Percentiles rank a stretch among this genome's conserved stretches.
These are phyloP conservation scores for Gorsachius goisagi DNA, from an alignment of 2,113 vertebrate species.

Conservation along the genomic window DNA sequence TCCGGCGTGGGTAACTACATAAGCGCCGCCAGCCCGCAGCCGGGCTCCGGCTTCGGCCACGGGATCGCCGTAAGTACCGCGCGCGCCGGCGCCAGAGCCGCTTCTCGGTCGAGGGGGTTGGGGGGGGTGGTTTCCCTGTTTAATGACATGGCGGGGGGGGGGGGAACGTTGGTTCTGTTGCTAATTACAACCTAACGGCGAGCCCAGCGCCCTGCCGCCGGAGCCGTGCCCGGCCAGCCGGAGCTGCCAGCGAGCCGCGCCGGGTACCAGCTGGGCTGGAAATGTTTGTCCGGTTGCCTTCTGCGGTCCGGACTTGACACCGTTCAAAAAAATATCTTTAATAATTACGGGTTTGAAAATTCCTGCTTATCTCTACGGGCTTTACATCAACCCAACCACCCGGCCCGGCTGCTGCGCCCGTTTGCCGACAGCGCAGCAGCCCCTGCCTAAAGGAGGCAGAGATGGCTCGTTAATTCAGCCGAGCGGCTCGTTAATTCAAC, in stretches of 20 bases:
- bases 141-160: rapidly evolving
- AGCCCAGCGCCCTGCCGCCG: background rate
- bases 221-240: background rate
- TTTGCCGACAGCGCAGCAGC: rapidly evolving
- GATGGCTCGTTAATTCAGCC: background rate
- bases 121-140: too few relatives aligned
- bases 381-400: rapidly evolving
- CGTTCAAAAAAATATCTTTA: background rate
- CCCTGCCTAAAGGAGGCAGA: background rate
- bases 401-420: rapidly evolving
- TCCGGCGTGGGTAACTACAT: constrained; percentile 99
- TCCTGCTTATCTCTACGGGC: background rate
- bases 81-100: rapidly evolving
- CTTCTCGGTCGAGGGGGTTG: rapidly evolving
- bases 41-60: constrained; percentile 94
- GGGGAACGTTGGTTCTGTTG: background rate
- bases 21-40: constrained; percentile 97
- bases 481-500: background rate
- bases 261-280: background rate
- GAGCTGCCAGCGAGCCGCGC: background rate
- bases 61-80: constrained; percentile 93
- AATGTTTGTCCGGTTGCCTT: background rate
- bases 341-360: background rate
- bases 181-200: rapidly evolving
- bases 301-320: background rate